These are phyloP conservation scores for Agriopis leucophaearia DNA, from an alignment of 2,888 invertebrate genomes.

Conservation along the genomic window DNA sequence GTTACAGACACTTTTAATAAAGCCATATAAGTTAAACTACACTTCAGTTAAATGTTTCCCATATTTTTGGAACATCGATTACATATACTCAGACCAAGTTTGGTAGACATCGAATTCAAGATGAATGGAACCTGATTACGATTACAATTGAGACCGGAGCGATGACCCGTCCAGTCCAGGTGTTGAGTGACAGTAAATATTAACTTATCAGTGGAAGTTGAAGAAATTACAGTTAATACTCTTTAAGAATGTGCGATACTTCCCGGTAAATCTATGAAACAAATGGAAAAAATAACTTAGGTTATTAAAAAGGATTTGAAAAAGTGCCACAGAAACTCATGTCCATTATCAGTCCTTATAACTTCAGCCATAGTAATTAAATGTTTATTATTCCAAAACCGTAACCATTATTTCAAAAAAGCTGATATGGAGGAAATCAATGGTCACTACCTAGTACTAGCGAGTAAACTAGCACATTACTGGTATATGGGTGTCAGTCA, in stretches of 20 bases:
- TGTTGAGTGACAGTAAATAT: conserved; percentile 75
- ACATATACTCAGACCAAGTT: conserved; percentile 63
- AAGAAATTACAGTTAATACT: conserved; percentile 67
- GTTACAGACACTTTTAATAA: conserved; percentile 49
- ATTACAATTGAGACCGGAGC: conserved; percentile 58
- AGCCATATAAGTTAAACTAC: conserved; percentile 50
- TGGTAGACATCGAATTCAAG: conserved; percentile 56
- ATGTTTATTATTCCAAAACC: too few species aligned
- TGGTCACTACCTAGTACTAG: conserved; percentile 10
- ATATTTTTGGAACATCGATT: conserved; percentile 59
- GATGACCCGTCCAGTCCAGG: conserved; percentile 80
- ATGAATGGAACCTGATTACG: conserved; percentile 66
- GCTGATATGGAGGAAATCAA: background rate
- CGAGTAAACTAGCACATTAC: conserved; percentile 49
- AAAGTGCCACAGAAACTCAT: background rate
- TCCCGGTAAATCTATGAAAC: background rate
- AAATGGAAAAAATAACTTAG: background rate
- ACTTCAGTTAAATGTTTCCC: conserved; percentile 51
- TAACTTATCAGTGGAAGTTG: conserved; percentile 73
- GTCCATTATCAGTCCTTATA: background rate
- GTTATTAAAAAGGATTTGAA: background rate
- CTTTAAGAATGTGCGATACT: conserved; percentile 2
- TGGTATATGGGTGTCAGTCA: conserved; percentile 65
- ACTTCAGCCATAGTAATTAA: too few species aligned
- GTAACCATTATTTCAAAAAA: background rate